These are phyloP conservation scores for Sepioteuthis lessoniana DNA, from an alignment of 2,888 invertebrate species.

Conservation along the genomic window DNA sequence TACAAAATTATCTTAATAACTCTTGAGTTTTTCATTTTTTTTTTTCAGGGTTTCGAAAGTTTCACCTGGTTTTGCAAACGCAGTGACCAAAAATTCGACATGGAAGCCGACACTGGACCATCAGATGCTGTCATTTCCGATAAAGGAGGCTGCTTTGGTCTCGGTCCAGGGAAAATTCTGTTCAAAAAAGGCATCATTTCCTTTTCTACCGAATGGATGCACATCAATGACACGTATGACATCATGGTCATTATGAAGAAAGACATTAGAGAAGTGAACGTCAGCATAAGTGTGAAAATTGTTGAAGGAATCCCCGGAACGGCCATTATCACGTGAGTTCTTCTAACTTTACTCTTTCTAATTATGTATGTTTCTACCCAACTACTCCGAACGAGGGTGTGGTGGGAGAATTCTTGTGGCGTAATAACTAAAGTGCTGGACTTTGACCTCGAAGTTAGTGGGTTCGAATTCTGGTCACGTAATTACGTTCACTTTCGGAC, in stretches of 20 bases:
- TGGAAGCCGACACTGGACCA: neutral
- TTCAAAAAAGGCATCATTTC: conserved; percentile 52
- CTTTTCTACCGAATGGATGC: conserved; percentile 60
- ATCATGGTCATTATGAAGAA: conserved; percentile 58
- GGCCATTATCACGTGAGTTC: conserved; percentile 57
- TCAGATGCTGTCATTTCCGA: conserved; percentile 47
- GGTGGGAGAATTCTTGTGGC: too few relatives aligned
- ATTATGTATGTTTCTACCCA: too few relatives aligned
- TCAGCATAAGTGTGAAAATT: conserved; percentile 54
- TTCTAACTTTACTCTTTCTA: neutral
- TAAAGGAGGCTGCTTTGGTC: conserved; percentile 60
- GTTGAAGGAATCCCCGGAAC: conserved; percentile 57
- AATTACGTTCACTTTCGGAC: too few relatives aligned
- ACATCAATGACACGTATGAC: conserved; percentile 57
- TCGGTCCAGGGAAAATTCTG: conserved; percentile 55
- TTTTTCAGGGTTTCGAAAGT: conserved; percentile 51
- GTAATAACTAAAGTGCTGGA: too few relatives aligned
- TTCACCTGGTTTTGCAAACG: conserved; percentile 52
- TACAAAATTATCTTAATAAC: neutral
- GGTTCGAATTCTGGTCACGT: too few relatives aligned
- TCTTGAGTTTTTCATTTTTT: neutral
- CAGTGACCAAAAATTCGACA: conserved; percentile 47
- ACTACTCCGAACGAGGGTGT: too few relatives aligned
- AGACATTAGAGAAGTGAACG: conserved; percentile 52
- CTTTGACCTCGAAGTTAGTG: too few relatives aligned